Evolutionary conservation across 2,888 invertebrate genomes (phyloP).

Genomic region (Pseudolycoriella hygida): DNA sequence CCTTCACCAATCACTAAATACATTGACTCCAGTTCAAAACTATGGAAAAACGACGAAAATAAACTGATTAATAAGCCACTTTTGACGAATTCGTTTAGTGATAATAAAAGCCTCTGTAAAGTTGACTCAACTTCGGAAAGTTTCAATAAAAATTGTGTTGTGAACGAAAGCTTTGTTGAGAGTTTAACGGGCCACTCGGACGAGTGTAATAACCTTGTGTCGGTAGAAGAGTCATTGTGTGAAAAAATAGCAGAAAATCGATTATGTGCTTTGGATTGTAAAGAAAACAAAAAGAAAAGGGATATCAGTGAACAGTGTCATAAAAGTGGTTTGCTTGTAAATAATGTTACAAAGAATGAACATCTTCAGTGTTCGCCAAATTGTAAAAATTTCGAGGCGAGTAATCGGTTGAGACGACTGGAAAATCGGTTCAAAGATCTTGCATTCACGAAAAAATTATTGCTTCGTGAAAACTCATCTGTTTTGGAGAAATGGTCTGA

Average conservation of each 20-base stretch:
- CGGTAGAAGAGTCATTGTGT: background rate
- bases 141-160: background rate
- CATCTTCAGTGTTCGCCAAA: background rate
- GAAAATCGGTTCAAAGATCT: slow-evolving; percentile 28
- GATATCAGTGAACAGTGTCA: background rate
- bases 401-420: slow-evolving; percentile 31
- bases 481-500: background rate
- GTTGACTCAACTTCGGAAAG: no score
- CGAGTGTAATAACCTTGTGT: background rate
- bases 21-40: background rate
- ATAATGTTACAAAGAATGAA: background rate
- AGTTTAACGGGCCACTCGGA: background rate
- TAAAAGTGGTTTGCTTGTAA: background rate
- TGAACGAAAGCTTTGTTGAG: background rate
- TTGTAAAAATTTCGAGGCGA: slow-evolving; percentile 22
- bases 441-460: slow-evolving; percentile 10
- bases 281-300: background rate
- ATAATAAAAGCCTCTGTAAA: no score
- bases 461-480: background rate
- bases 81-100: no score
- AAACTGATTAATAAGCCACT: no score
- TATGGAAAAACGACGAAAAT: background rate
- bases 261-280: no score
- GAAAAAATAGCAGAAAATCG: background rate
- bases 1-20: background rate